phyloP scores from a whole-genome alignment of 2,888 invertebrate species.

The Eustalomyia histrio region DNA sequence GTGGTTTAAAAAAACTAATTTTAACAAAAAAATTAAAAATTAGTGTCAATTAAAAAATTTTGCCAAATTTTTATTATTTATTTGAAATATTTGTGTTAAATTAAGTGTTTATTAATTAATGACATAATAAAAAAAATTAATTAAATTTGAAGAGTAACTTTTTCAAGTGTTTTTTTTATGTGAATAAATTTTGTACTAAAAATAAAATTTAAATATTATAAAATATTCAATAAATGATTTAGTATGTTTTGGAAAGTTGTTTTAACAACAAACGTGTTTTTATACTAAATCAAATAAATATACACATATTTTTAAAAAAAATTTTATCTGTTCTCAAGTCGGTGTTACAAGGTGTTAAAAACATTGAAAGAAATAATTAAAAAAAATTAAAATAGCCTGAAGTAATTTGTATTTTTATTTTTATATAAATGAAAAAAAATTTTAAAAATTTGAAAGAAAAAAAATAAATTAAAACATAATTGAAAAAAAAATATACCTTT shows the following conservation, averaged over 20 bases:
- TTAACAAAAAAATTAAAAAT: background rate
- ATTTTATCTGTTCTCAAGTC: background rate
- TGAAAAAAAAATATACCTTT: too few relatives aligned
- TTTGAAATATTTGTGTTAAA: constrained; percentile 30
- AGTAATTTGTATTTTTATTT: background rate
- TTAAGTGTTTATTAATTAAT: constrained; percentile 44
- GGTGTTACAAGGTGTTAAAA: background rate
- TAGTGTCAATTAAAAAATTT: too few relatives aligned
- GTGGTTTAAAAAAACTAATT: background rate
- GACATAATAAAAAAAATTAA: constrained; percentile 28
- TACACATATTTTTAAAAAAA: background rate
- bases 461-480: background rate
- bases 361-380: background rate
- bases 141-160: constrained; percentile 33
- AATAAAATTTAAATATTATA: constrained; percentile 38
- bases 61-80: too few relatives aligned
- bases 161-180: constrained; percentile 16
- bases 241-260: constrained; percentile 62
- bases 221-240: constrained; percentile 51
- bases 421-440: background rate
- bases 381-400: constrained; percentile 9
- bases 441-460: constrained; percentile 4
- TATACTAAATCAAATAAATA: constrained; percentile 10
- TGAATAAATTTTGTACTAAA: constrained; percentile 27
- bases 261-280: constrained; percentile 56